Evolutionary conservation across 2,797 vertebrate species (phyloP).

Genomic region (Intellagama lesueurii): DNA sequence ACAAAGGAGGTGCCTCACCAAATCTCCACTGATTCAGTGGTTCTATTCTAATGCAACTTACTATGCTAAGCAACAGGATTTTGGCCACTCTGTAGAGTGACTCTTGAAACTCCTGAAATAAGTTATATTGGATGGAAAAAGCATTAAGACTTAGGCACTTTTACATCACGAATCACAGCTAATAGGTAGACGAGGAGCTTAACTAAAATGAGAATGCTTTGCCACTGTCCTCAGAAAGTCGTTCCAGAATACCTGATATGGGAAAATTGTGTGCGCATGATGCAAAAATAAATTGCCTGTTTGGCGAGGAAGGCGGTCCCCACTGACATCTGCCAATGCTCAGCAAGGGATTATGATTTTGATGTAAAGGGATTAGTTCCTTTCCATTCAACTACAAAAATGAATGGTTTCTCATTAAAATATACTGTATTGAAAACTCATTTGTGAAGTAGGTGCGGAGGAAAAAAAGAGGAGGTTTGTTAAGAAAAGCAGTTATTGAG

Average conservation of each 20-base stretch:
- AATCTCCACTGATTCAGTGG: too few relatives aligned
- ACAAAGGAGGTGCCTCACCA: too few relatives aligned
- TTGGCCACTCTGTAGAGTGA: too few relatives aligned
- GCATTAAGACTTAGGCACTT: neutral
- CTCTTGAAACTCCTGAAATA: too few relatives aligned
- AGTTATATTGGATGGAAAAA: neutral
- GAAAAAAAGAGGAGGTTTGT: neutral
- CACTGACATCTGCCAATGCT: neutral
- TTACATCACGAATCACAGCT: neutral
- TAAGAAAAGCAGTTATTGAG: constrained; percentile 5
- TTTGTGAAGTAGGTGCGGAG: neutral
- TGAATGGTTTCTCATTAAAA: constrained; percentile 28
- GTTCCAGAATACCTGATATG: neutral
- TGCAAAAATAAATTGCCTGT: neutral
- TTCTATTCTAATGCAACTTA: too few relatives aligned
- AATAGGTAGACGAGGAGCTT: neutral
- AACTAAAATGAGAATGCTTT: neutral
- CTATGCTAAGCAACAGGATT: too few relatives aligned
- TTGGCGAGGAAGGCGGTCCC: neutral
- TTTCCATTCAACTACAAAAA: constrained; percentile 27
- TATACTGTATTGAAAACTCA: constrained; percentile 6
- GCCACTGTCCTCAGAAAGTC: neutral
- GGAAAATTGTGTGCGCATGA: too few relatives aligned
- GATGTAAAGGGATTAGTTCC: constrained; percentile 29
- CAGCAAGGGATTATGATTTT: neutral